Conservation (phyloP, 1,140 invertebrate genomes). For the Subanguina moxae region DNA sequence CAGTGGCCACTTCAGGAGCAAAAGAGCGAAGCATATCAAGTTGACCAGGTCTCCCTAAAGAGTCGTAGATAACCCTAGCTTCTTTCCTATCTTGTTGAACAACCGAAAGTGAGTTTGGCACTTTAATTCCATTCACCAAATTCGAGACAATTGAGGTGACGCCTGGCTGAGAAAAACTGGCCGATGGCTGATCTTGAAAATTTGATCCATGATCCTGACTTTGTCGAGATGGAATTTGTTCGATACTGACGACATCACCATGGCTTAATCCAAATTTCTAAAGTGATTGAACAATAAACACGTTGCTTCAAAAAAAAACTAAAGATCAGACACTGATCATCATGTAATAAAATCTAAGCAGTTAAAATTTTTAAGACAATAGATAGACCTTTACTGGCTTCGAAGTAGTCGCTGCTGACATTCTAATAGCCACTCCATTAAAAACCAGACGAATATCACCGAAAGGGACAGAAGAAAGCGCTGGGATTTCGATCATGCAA, state of each 20-base stretch:
- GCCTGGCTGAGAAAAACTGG: background rate
- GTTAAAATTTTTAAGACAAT: too few species aligned
- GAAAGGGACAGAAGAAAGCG: slow-evolving; percentile 6
- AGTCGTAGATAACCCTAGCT: slow-evolving; percentile 16
- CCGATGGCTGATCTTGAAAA: background rate
- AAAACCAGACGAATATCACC: slow-evolving; percentile 5
- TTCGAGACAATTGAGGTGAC: slow-evolving; percentile 9
- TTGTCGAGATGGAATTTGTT: background rate
- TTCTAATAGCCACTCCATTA: background rate
- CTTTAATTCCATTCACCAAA: slow-evolving; percentile 27
- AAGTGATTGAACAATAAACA: background rate
- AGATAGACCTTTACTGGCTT: slow-evolving; percentile 1
- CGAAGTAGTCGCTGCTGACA: background rate
- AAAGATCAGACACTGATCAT: too few species aligned
- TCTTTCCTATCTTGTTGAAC: background rate
- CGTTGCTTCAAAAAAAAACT: too few species aligned
- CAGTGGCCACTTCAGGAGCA: slow-evolving; percentile 18
- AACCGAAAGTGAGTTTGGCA: slow-evolving; percentile 9
- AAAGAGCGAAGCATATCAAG: slow-evolving; percentile 21
- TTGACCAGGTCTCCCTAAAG: slow-evolving; percentile 1
- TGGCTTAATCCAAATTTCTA: slow-evolving; percentile 2
- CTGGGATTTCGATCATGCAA: slow-evolving; percentile 16
- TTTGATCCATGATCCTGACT: too few species aligned
- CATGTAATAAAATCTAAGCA: too few species aligned
- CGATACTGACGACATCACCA: slow-evolving; percentile 7